phyloP scores from a whole-genome alignment of 2,113 vertebrate species.

The Aldabrachelys gigantea region DNA sequence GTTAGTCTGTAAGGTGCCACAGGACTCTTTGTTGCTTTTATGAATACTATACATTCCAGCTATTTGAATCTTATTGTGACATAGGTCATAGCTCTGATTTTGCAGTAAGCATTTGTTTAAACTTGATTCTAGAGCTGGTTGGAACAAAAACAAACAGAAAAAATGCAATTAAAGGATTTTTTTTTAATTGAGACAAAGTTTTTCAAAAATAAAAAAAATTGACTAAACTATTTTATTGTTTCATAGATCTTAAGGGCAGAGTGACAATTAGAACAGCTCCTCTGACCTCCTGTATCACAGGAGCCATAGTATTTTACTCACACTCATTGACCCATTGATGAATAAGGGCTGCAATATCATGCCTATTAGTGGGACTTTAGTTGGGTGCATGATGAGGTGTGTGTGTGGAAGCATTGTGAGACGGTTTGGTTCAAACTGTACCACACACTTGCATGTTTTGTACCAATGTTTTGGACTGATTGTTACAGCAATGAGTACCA shows the following conservation, averaged over 20 bases:
- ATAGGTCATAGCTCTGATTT: not conserved
- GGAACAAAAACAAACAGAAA: not conserved
- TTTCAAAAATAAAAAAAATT: not conserved
- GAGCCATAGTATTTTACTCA: not conserved
- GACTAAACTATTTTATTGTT: not conserved
- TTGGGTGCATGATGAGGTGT: not conserved
- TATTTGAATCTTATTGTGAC: not conserved
- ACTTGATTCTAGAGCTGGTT: constrained; percentile 3
- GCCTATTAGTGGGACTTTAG: not conserved
- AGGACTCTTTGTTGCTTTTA: no score
- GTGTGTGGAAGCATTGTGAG: not conserved
- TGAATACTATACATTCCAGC: no score
- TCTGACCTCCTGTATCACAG: rapidly evolving
- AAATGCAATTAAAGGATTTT: not conserved
- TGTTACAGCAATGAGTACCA: not conserved
- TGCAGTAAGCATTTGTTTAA: not conserved
- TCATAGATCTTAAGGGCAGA: not conserved
- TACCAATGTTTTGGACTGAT: not conserved
- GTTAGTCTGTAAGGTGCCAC: no score
- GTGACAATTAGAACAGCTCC: not conserved
- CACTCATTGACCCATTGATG: not conserved
- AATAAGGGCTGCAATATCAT: not conserved
- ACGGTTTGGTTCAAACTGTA: not conserved
- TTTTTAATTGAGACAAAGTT: not conserved
- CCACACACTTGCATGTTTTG: not conserved